phyloP scores from a whole-genome alignment of 2,113 vertebrate genomes.

The Pogonocichla stellata region DNA sequence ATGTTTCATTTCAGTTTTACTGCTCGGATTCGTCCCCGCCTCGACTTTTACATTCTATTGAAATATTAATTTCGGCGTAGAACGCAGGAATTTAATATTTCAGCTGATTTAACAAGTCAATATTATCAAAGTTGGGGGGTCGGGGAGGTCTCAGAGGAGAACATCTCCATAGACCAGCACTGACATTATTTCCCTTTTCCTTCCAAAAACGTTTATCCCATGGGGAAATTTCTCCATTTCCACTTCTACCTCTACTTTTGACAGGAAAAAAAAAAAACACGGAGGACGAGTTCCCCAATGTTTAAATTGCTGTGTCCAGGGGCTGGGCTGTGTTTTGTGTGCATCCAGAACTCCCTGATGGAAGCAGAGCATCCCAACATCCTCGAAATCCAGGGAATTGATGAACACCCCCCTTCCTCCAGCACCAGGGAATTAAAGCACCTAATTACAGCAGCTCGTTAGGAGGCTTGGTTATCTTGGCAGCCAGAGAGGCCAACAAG shows the following conservation, averaged over 20 bases:
- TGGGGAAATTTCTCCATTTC: background rate
- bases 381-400: background rate
- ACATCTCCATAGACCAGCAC: background rate
- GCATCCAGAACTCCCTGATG: background rate
- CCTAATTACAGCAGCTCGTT: constrained; percentile 38
- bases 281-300: background rate
- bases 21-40: background rate
- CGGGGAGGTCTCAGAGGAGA: background rate
- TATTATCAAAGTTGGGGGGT: background rate
- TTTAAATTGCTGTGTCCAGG: fast-evolving
- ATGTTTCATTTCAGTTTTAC: constrained; percentile 2
- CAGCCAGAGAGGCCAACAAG: background rate
- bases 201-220: background rate
- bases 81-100: constrained; percentile 5
- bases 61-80: constrained; percentile 30
- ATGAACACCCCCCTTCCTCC: background rate
- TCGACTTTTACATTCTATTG: background rate
- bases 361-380: background rate
- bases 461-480: constrained; percentile 34
- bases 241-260: background rate
- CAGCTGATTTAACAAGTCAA: background rate
- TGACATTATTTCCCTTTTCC: background rate
- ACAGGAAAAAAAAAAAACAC: fast-evolving
- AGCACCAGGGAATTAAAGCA: background rate
- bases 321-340: fast-evolving